These are phyloP conservation scores for Octodon degus DNA, from an alignment of 2,113 vertebrate genomes.

Conservation along the genomic window DNA sequence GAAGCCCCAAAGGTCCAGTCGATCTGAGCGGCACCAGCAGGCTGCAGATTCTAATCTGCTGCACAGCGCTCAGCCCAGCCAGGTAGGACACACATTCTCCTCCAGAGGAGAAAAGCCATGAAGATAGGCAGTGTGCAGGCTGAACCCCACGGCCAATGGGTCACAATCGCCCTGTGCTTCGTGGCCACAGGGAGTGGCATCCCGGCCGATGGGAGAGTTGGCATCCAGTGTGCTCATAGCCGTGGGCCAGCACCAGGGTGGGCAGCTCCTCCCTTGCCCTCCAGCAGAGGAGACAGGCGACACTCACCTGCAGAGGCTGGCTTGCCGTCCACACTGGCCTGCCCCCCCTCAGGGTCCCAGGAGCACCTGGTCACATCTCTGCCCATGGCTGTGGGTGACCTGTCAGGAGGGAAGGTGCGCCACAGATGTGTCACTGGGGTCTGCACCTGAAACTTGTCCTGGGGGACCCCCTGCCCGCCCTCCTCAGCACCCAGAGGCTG, in stretches of 20 bases:
- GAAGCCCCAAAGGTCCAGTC: fast-evolving
- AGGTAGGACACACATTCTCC: too few relatives aligned
- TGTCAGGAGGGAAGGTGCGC: not conserved
- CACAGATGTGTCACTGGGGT: fast-evolving
- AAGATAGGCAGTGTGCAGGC: not conserved
- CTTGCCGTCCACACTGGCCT: fast-evolving
- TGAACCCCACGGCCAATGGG: not conserved
- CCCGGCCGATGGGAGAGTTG: not conserved
- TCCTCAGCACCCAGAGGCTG: fast-evolving
- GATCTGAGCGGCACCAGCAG: not conserved
- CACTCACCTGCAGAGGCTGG: not conserved
- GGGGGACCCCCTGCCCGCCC: fast-evolving
- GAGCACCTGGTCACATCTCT: fast-evolving
- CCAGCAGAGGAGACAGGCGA: not conserved
- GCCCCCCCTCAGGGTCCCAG: fast-evolving
- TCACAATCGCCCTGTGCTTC: not conserved
- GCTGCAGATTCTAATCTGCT: not conserved
- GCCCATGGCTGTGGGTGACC: not conserved
- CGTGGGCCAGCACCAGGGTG: not conserved
- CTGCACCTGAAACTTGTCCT: fast-evolving
- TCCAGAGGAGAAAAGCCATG: not conserved
- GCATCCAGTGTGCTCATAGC: not conserved
- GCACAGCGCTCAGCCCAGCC: too few relatives aligned
- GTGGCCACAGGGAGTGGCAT: not conserved
- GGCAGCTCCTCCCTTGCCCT: not conserved